These are phyloP conservation scores for pig (Sus scrofa) DNA, from an alignment of 2,113 vertebrate species.

Conservation along the genomic window T2T-Sscrofa CM000820.6:68378501-68379000, in stretches of 20 bases:
- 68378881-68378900: too few species aligned
- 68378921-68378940: too few species aligned
- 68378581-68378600: neutral
- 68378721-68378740: neutral
- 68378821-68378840: neutral
- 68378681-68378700: neutral
- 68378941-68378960: too few species aligned
- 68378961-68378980: too few species aligned
- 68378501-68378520: too few species aligned
- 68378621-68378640: neutral
- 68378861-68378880: neutral
- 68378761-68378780: too few species aligned
- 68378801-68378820: neutral
- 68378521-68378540: too few species aligned
- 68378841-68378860: neutral
- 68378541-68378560: neutral
- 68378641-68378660: neutral
- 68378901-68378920: too few species aligned
- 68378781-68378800: neutral
- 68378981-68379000: too few species aligned
- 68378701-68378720: neutral
- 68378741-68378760: neutral
- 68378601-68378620: neutral
- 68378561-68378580: neutral
- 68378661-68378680: neutral